Base-by-base conservation (phyloP, 2,888 invertebrate genomes). In the Stenurella melanura region DNA sequence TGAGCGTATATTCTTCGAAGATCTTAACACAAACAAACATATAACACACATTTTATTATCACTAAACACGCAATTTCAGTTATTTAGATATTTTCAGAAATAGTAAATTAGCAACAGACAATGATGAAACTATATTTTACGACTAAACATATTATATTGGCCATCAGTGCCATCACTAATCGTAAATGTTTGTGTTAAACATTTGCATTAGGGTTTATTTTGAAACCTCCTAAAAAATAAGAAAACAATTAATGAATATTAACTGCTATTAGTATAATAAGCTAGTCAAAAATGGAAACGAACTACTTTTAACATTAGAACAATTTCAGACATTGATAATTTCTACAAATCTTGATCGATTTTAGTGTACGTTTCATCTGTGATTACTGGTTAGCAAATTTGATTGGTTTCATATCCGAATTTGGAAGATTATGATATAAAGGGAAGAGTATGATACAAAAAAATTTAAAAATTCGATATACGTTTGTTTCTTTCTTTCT, bases 101-200 rank as follows among this genome's bases (percentile, higher is more conserved):
- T 50, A 50, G n/a, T 50, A n/a, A 50, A 50, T 50, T 50, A 50
- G 50, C n/a, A 50, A 50, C 50, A 50, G 50, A 50, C 50, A 50
- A 50, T 50, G 50, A n/a, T 50, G 50, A 50, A 50, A 50, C 50
- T 50, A n/a, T 50, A 4, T 50, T 50, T 50, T 50, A 50, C n/a
- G n/a, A n/a, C n/a, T 50, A n/a, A 50, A 50, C 50, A n/a, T n/a
- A 50, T n/a, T n/a, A n/a, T 26, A 26, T 50, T n/a, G n/a, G 50
- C 15, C 30, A 34, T 7, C 30, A 34, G 6, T 34, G 9, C 7
- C 30, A 9, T 50, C 7, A n/a, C n/a, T 15, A 50, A 6, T n/a
- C 50, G 50, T n/a, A 50, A 50, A 12, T 11, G 12, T 50, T 50
- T 15, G 5, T 11, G 42, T 42, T 50, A 50, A 12, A 50, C 50